Evolutionary conservation across 2,113 vertebrate genomes (phyloP), one percentile per base, ranked within the genome.

Genomic region (Petromus typicus): DNA sequence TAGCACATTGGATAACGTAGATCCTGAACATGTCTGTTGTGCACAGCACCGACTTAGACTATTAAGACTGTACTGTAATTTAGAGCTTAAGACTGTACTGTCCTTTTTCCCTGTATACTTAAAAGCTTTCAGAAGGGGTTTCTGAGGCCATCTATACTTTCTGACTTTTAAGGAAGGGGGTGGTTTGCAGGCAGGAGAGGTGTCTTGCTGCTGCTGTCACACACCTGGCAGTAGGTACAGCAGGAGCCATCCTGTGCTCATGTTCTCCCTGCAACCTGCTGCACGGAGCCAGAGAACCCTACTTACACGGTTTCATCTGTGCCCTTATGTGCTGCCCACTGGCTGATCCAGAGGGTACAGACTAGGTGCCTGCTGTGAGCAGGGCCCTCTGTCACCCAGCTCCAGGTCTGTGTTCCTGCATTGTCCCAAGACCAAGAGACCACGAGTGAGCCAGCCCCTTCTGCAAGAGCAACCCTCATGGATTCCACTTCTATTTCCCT

Each of bases 101-200:
- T 56, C 61, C 87, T 95, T 73, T 83, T 63, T 37, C 69, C 51
- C 27, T 80, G 30, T 69, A 80, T 11, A 27, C 45, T 57, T 6
- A 12, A 23, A 75, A 80, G 17, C 73, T 59, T 66, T 34, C 54
- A 51, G 63, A 34, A 69, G 76, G n/a, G 57, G 40, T 63, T 92
- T 91, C 64, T 78, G 25, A 78, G 54, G 37, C 59, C 22, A 40
- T 82, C 20, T 93, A 67, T 37, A 71, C 67, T 93, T 71, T 91
- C 43, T 91, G 32, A 59, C 51, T 78, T 91, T 69, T 80, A 56
- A 80, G 45, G n/a, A 51, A 40, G n/a, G 9, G 0, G 7, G 6
- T 45, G 73, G 20, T 63, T 54, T 22, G 54, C 51, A 76, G 54
- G n/a, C 48, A 67, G 40, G 64, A 67, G 34, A 59, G 51, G 22